Base-by-base conservation (phyloP, 1,140 invertebrate species). In the Drosophila biarmipes region DNA sequence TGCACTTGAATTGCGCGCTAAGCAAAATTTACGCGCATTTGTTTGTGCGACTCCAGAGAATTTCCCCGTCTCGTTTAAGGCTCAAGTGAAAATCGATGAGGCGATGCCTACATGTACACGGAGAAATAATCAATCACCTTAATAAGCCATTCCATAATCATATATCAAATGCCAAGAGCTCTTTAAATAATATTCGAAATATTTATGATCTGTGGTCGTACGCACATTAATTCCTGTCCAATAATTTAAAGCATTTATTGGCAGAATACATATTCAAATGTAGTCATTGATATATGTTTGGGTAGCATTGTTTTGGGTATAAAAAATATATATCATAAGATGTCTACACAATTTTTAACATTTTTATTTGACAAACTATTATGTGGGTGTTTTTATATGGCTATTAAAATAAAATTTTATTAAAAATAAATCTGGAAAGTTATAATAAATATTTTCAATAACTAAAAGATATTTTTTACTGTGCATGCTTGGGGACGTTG, bases 21-120 rank as follows among this genome's bases (percentile, higher is more conserved):
- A 90, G 84, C 84, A 68, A 90, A 89, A 90, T 87, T 89, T 90
- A 85, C 84, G 84, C 84, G 85, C 84, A 84, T 89, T 89, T 89
- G 84, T 82, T 89, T 89, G 84, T 73, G 63, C 71, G 84, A 66
- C 78, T 87, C 66, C 61, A 63, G 78, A 82, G 84, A 82, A 63
- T 78, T 87, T 29, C 61, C 68, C 63, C 42, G 48, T 48, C 72
- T 67, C 77, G 57, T 77, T 85, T 67, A 52, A 61, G 59, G 40
- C 52, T 86, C 78, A 89, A 87, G 82, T 87, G 82, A 87, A 87
- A 87, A 87, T 87, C 82, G 82, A 87, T 87, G 78, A 53, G 66
- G 45, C 67, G 64, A 61, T 43, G 63, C 63, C 59, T 51, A 51
- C 63, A 43, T 51, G 35, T 64, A 64, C 63, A 64, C 63, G 2